A percentile compares a stretch with the other conserved stretches of the same genome.
Evolutionary conservation across 2,888 invertebrate species (phyloP).

Genomic region (Petrolisthes cinctipes): DNA sequence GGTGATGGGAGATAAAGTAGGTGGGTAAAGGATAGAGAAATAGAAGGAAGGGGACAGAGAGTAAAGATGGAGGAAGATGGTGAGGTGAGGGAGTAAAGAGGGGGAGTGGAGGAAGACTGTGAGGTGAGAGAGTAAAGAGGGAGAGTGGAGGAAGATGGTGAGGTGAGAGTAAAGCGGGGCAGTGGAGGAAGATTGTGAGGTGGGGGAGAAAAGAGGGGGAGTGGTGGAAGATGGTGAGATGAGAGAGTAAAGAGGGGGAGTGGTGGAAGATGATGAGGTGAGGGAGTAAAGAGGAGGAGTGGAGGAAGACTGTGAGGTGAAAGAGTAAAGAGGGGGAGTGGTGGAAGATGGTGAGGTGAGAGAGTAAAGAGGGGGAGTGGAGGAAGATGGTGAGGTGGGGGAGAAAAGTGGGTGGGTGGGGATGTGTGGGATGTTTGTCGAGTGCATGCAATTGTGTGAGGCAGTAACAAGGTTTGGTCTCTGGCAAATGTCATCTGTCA

Average conservation of each 20-base stretch:
- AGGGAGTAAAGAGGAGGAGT: not conserved
- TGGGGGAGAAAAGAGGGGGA: not conserved
- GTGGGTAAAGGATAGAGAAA: not conserved
- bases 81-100: not conserved
- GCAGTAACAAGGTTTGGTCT: conserved; percentile 11
- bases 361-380: not conserved
- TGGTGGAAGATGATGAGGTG: not conserved
- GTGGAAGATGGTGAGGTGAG: not conserved
- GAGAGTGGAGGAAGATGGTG: not conserved
- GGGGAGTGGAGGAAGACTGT: not conserved
- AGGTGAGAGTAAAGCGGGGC: not conserved
- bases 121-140: not conserved
- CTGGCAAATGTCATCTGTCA: not conserved
- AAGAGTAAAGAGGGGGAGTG: not conserved
- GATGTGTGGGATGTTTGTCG: not conserved
- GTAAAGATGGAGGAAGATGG: not conserved
- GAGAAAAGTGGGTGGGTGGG: not conserved
- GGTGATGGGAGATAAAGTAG: not conserved
- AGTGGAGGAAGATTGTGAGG: not conserved
- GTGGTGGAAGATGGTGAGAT: not conserved
- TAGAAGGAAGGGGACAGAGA: not conserved
- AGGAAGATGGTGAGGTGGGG: not conserved
- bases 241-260: not conserved
- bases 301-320: not conserved
- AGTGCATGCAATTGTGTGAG: conserved; percentile 25